Base-by-base conservation (phyloP, 2,113 vertebrate genomes). In the Acinonyx jubatus region DNA sequence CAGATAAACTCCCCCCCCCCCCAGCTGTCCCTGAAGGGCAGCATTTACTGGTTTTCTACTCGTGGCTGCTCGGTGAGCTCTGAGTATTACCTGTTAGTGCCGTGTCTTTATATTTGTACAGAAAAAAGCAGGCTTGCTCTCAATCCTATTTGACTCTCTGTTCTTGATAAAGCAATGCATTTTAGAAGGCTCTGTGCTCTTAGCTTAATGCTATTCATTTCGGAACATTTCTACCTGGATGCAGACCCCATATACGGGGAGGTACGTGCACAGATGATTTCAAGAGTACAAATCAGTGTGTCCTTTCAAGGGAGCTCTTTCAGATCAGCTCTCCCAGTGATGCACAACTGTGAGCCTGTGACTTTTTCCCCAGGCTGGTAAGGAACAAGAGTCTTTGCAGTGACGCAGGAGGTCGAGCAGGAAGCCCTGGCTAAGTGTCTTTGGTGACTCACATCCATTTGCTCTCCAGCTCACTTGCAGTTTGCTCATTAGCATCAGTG, bases 381-480 rank as follows among this genome's bases (percentile, higher is more conserved):
- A 98, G 98, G 96, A 98, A 96, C 93, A 95, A 97, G 97, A 78
- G 61, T 98, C 98, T 97, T 96, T 89, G 96, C 86, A 94, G 1
- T 99, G 99, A 99, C 98, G 98, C 99, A 99, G 96, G 96, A 97
- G 36, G 38, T 50, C 29, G 66, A 96, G 98, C 98, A 99, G 99
- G 98, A 99, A 99, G 97, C 83, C 65, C 96, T 95, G 68, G 61
- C 96, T 98, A 97, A 99, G 97, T 98, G 97, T 98, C 96, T 98
- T 98, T 98, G 97, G 97, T 99, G 99, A 99, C 98, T 99, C 99
- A 99, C 92, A 98, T 91, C 98, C 98, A 98, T 99, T 98, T 99
- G 93, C 96, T 98, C 94, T 98, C 97, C 94, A 97, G 95, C 93
- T 90, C 94, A 78, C 97, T 98, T 19, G 36, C 97, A 96, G 98